phyloP scores from a whole-genome alignment of 2,888 invertebrate species.

The Drosophila borealis region DNA sequence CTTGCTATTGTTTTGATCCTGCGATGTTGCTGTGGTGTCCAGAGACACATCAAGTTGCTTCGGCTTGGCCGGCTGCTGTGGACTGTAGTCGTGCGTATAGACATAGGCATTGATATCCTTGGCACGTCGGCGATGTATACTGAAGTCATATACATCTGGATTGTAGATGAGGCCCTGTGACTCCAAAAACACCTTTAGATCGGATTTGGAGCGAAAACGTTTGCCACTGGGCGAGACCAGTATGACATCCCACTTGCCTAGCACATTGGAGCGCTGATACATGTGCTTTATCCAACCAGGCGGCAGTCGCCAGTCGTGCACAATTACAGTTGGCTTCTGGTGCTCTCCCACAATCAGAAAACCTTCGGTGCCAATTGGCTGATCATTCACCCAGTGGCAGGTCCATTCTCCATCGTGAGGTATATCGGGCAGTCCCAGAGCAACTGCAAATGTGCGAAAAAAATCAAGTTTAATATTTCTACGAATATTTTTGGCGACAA shows the following conservation, averaged over 20 bases:
- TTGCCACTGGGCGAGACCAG: slow-evolving; percentile 88
- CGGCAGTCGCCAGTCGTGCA: slow-evolving; percentile 90
- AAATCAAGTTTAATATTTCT: neutral
- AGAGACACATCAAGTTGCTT: slow-evolving; percentile 65
- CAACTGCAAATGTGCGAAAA: slow-evolving; percentile 62
- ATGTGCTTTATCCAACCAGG: slow-evolving; percentile 92
- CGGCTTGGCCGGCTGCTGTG: slow-evolving; percentile 74
- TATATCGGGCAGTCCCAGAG: slow-evolving; percentile 84
- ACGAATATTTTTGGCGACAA: neutral
- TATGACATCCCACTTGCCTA: slow-evolving; percentile 93
- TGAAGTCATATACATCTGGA: slow-evolving; percentile 87
- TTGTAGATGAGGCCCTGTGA: slow-evolving; percentile 85
- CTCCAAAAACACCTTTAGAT: slow-evolving; percentile 85
- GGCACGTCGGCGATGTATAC: slow-evolving; percentile 86
- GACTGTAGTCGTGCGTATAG: slow-evolving; percentile 83
- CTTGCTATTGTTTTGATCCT: slow-evolving; percentile 42
- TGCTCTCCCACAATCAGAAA: slow-evolving; percentile 85
- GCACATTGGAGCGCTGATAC: slow-evolving; percentile 89
- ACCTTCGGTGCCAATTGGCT: slow-evolving; percentile 87
- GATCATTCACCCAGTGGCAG: slow-evolving; percentile 89
- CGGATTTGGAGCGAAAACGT: slow-evolving; percentile 87
- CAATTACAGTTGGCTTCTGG: slow-evolving; percentile 87
- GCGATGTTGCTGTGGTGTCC: slow-evolving; percentile 29
- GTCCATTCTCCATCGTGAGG: slow-evolving; percentile 87
- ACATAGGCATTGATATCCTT: slow-evolving; percentile 85